These are phyloP conservation scores for Apodemia duryi DNA, from an alignment of 2,888 invertebrate genomes.

Conservation along the genomic window DNA sequence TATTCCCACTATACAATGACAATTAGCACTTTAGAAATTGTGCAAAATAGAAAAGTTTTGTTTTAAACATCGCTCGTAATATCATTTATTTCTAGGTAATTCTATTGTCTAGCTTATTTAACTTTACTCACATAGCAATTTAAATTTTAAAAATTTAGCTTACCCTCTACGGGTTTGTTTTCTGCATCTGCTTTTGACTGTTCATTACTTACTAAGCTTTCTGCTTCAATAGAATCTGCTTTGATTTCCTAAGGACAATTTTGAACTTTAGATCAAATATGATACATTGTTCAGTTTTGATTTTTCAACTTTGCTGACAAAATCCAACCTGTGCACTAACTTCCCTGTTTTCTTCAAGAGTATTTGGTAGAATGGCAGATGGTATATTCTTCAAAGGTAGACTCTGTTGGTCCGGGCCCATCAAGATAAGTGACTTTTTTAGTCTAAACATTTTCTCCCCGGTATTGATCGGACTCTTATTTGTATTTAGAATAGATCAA, in stretches of 20 bases:
- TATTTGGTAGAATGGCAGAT: too few species aligned
- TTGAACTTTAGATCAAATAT: background rate
- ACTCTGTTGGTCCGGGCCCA: constrained; percentile 35
- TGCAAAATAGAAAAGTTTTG: too few species aligned
- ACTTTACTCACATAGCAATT: too few species aligned
- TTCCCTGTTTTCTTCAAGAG: too few species aligned
- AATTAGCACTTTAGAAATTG: too few species aligned
- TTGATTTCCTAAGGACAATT: background rate
- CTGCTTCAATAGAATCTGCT: background rate
- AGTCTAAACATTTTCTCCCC: background rate
- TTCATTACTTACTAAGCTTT: constrained; percentile 6
- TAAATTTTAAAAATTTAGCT: background rate
- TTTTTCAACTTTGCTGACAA: background rate
- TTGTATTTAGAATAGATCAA: too few species aligned
- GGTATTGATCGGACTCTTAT: too few species aligned
- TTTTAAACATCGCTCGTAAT: too few species aligned
- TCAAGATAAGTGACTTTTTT: constrained; percentile 44
- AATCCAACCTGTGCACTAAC: too few species aligned
- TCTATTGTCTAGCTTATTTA: too few species aligned
- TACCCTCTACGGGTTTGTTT: constrained; percentile 5
- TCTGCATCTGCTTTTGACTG: background rate
- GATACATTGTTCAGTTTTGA: background rate
- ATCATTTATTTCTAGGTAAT: too few species aligned
- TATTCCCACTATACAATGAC: too few species aligned
- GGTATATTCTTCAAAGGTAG: constrained; percentile 15